Percentiles rank a stretch among this genome's conserved stretches.
Conservation (phyloP, 2,797 vertebrate species). For the Falco naumanni region DNA sequence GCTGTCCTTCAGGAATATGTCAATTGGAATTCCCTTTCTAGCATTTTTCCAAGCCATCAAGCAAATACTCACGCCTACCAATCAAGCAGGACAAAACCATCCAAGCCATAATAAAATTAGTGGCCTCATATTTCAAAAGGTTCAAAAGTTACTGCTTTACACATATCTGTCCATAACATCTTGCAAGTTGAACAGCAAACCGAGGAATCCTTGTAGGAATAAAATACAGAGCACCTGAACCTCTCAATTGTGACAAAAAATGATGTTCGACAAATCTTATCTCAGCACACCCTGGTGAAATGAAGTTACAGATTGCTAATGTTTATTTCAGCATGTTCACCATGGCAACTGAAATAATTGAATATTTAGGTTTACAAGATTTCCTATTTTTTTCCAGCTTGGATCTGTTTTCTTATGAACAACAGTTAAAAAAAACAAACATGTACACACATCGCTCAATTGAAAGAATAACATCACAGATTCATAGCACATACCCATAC, state of each 20-base stretch:
- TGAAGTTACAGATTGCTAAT: conserved; percentile 8
- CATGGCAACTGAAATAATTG: conserved; percentile 61
- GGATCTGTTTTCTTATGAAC: not conserved
- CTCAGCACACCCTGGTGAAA: conserved; percentile 20
- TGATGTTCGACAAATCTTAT: not conserved
- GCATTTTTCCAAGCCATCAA: not conserved
- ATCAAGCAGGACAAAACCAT: not conserved
- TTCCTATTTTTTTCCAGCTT: not conserved
- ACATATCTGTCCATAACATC: not conserved
- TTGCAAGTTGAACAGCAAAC: not conserved
- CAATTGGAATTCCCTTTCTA: not conserved
- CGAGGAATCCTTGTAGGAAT: not conserved
- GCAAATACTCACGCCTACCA: not conserved
- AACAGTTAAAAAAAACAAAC: not conserved
- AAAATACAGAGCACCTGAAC: conserved; percentile 26
- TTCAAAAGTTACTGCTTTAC: not conserved
- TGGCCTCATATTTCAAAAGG: not conserved
- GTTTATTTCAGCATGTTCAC: conserved; percentile 57
- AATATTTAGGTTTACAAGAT: conserved; percentile 23
- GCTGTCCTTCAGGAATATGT: fast-evolving
- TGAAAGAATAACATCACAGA: not conserved
- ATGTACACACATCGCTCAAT: not conserved
- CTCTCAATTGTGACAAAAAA: conserved; percentile 19
- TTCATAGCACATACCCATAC: conserved; percentile 79
- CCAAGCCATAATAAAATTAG: not conserved